Conservation (phyloP, 2,113 vertebrate genomes). For the Caranx melampygus region DNA sequence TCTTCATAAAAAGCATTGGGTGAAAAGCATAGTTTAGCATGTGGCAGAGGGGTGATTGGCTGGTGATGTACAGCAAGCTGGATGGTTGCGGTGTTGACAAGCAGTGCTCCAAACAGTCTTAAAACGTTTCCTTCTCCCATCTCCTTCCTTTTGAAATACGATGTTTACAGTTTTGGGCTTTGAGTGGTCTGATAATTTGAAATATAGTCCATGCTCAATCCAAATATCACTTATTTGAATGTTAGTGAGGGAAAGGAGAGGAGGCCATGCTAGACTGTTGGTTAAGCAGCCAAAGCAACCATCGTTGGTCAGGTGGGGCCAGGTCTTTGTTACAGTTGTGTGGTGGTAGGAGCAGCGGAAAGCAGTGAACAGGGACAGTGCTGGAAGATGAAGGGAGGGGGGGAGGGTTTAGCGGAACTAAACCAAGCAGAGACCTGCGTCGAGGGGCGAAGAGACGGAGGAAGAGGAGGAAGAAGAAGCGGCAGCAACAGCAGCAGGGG, state of each 20-base stretch:
- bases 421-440: constrained; percentile 82
- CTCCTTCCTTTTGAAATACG: constrained; percentile 30
- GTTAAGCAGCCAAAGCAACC: constrained; percentile 56
- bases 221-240: constrained; percentile 17
- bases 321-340: constrained; percentile 44
- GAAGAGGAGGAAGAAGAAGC: constrained; percentile 77
- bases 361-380: constrained; percentile 61
- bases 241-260: constrained; percentile 59
- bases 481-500: constrained; percentile 74
- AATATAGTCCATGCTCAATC: constrained; percentile 2
- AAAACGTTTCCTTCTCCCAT: constrained; percentile 54
- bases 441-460: constrained; percentile 80
- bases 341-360: constrained; percentile 47
- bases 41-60: constrained; percentile 53
- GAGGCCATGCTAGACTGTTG: constrained; percentile 64
- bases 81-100: constrained; percentile 62
- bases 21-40: constrained; percentile 55
- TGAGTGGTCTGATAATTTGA: constrained; percentile 1
- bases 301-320: constrained; percentile 43
- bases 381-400: constrained; percentile 46
- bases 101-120: constrained; percentile 63
- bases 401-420: constrained; percentile 73
- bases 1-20: constrained; percentile 46
- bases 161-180: constrained; percentile 13
- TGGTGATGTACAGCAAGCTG: constrained; percentile 56